A percentile compares a stretch with the other conserved stretches of the same genome.
phyloP scores from a whole-genome alignment of 30 jellyfish, hydroid and myxozoan genomes.

The Euphysa ruthae region DNA sequence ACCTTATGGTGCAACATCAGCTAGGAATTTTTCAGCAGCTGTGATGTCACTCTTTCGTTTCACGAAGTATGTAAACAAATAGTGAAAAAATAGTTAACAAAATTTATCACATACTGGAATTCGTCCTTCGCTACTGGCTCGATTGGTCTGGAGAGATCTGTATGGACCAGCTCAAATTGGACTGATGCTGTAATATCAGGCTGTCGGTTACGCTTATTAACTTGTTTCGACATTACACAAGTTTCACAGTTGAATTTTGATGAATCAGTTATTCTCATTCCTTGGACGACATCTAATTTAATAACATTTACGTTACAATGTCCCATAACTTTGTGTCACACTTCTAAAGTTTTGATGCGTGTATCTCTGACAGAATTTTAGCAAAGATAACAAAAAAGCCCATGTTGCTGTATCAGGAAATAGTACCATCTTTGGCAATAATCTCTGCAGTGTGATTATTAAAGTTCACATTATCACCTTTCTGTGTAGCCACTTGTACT shows the following conservation, averaged over 20 bases:
- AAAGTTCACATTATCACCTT: constrained; percentile 32
- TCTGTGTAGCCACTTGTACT: constrained; percentile 40
- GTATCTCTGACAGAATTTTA: background rate
- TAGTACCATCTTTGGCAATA: constrained; percentile 16
- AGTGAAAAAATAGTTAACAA: background rate
- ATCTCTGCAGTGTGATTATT: background rate
- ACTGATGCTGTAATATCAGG: constrained; percentile 25
- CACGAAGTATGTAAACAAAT: background rate
- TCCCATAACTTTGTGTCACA: constrained; percentile 32
- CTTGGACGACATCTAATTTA: constrained; percentile 23
- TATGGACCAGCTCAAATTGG: constrained; percentile 31
- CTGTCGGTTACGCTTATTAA: constrained; percentile 9
- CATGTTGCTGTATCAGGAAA: constrained; percentile 19
- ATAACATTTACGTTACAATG: constrained; percentile 34
- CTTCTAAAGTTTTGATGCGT: constrained; percentile 12
- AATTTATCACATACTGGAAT: background rate
- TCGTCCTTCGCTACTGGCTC: constrained; percentile 37
- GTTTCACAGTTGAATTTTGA: constrained; percentile 16
- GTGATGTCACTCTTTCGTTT: background rate
- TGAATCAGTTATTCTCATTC: constrained; percentile 12
- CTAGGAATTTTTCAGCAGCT: constrained; percentile 10
- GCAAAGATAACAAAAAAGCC: constrained; percentile 23
- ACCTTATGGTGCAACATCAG: constrained; percentile 9
- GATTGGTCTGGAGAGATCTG: constrained; percentile 48
- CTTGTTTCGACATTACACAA: constrained; percentile 18